Evolutionary conservation across 2,888 invertebrate genomes (phyloP), one percentile per base, ranked within the genome.

Genomic region (Ametastegia equiseti): DNA sequence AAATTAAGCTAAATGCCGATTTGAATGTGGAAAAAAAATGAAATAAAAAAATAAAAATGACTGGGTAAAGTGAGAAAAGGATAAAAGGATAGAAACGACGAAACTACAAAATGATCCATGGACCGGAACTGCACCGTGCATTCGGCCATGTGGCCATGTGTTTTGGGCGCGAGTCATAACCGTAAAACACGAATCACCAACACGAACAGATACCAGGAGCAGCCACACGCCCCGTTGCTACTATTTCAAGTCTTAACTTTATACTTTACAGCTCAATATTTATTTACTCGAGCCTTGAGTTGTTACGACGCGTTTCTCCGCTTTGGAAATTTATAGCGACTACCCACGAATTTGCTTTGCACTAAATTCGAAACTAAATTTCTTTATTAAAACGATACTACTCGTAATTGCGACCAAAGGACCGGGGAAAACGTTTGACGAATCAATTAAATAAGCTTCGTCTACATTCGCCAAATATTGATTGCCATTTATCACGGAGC

Each of bases 131-230:
- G 85, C 84, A 81, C 80, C 78, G 85, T 63, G 60, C 60, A 60
- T 54, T 45, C 87, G 83, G 89, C 88, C 89, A 89, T 89, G 88
- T 89, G 89, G 89, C 83, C 80, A 82, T 86, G 82, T 86, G 85
- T 78, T 78, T 78, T 63, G 78, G 86, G 87, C 83, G 83, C 67
- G 77, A 84, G 84, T 88, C 85, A 86, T 89, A 89, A 88, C 85
- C 88, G 85, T 89, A 88, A 89, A 89, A 86, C 84, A 81, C 82
- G 83, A 83, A 88, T 78, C 78, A 78, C 78, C 78, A 78, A 78
- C 78, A 78, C 78, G 78, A 78, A 78, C 78, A 63, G 87, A 87
- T 85, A 85, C 81, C 84, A 81, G 80, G 80, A 78, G n/a, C n/a
- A n/a, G 78, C 82, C 82, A 78, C 78, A 78, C 78, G 78, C 78